Evolutionary conservation across 2,888 invertebrate genomes (phyloP).

Genomic region (Acrobasis suavella): DNA sequence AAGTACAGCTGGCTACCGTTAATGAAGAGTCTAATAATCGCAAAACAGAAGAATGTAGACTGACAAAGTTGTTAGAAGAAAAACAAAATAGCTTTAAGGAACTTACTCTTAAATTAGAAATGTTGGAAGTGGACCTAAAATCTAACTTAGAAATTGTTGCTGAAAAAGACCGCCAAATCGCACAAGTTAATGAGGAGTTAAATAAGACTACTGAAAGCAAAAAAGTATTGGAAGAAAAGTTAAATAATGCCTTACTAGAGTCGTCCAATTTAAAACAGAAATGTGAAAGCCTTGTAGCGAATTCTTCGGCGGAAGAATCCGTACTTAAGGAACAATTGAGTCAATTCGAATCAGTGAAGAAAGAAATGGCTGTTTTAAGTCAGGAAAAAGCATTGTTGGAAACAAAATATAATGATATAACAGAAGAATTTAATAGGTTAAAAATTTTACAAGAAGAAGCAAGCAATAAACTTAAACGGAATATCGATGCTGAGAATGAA

Average conservation of each 20-base stretch:
- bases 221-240: conserved; percentile 72
- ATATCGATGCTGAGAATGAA: conserved; percentile 43
- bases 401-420: conserved; percentile 52
- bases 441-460: conserved; percentile 52
- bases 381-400: conserved; percentile 64
- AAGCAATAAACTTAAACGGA: conserved; percentile 55
- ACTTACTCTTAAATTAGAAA: conserved; percentile 66
- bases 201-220: conserved; percentile 66
- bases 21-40: conserved; percentile 57
- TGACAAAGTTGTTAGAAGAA: conserved; percentile 58
- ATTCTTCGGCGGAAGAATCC: conserved; percentile 69
- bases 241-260: conserved; percentile 65
- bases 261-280: conserved; percentile 64
- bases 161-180: conserved; percentile 77
- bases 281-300: conserved; percentile 67
- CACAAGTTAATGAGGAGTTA: conserved; percentile 62
- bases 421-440: conserved; percentile 51
- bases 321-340: conserved; percentile 64
- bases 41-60: conserved; percentile 52
- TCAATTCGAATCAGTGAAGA: conserved; percentile 61
- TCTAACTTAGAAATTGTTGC: conserved; percentile 68
- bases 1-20: conserved; percentile 50
- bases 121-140: conserved; percentile 72
- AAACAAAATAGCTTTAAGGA: conserved; percentile 69
- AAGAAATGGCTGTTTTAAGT: conserved; percentile 55